These are phyloP conservation scores for Pogonocherus hispidulus DNA, from an alignment of 2,888 invertebrate genomes.

Conservation along the genomic window DNA sequence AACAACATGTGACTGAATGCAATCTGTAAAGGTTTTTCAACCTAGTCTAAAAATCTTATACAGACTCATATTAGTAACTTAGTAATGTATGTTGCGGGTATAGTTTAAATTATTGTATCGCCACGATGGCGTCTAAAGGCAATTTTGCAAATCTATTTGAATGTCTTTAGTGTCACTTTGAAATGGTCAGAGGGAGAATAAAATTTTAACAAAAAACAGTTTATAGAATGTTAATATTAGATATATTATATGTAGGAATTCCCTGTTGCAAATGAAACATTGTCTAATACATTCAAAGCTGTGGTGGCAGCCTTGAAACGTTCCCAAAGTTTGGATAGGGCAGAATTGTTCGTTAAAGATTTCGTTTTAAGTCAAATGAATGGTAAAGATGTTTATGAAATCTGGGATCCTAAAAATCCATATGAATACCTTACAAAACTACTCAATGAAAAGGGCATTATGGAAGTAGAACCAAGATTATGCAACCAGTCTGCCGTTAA, in stretches of 20 bases:
- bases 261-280: constrained; percentile 75
- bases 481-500: constrained; percentile 83
- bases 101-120: too few species aligned
- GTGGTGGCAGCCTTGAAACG: constrained; percentile 82
- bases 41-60: too few species aligned
- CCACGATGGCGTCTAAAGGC: too few species aligned
- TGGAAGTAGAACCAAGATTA: constrained; percentile 81
- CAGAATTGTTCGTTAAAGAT: constrained; percentile 87
- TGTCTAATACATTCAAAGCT: constrained; percentile 84
- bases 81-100: too few species aligned
- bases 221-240: too few species aligned
- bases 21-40: too few species aligned
- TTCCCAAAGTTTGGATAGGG: constrained; percentile 76
- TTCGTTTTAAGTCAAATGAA: constrained; percentile 88
- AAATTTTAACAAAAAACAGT: too few species aligned
- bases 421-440: constrained; percentile 78
- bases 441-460: constrained; percentile 73
- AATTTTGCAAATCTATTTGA: too few species aligned
- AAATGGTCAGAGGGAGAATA: too few species aligned
- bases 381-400: constrained; percentile 87
- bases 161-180: too few species aligned
- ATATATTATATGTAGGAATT: constrained; percentile 84
- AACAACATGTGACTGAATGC: too few species aligned
- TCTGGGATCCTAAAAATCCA: constrained; percentile 88
- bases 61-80: too few species aligned